phyloP scores from a whole-genome alignment of 2,888 invertebrate species.

The Tenthredo distinguenda region DNA sequence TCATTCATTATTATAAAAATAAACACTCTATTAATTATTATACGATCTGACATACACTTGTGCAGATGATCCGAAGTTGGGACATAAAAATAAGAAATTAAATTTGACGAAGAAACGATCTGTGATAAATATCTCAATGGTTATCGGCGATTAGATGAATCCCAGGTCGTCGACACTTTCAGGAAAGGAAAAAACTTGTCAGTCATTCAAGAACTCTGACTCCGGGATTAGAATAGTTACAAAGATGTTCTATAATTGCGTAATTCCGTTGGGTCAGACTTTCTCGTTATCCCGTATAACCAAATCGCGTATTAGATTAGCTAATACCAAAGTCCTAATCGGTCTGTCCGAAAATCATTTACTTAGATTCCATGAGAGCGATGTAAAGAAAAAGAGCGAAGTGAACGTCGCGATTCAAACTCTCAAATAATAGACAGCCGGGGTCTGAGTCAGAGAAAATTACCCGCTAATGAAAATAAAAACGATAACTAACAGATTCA shows the following conservation, averaged over 20 bases:
- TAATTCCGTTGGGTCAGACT: neutral
- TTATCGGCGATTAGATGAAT: neutral
- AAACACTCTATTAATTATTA: too few relatives aligned
- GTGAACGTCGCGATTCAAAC: neutral
- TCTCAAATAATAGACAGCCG: neutral
- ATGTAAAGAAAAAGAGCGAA: neutral
- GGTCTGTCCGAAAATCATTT: neutral
- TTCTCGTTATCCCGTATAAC: constrained; percentile 16
- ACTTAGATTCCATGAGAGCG: neutral
- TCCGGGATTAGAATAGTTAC: neutral
- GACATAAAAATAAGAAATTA: neutral
- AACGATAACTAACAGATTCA: neutral
- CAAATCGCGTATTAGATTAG: neutral
- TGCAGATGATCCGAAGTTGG: neutral
- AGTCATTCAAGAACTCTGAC: neutral
- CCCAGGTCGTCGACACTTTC: too few relatives aligned
- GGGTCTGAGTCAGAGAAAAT: neutral
- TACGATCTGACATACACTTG: too few relatives aligned
- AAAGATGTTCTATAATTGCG: neutral
- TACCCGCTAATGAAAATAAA: neutral
- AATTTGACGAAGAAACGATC: neutral
- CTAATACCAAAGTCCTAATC: neutral
- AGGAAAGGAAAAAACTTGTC: neutral
- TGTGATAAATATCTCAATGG: neutral
- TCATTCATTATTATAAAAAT: neutral